These are phyloP conservation scores for Hoplodrina blanda DNA, from an alignment of 2,888 invertebrate genomes.

Conservation along the genomic window DNA sequence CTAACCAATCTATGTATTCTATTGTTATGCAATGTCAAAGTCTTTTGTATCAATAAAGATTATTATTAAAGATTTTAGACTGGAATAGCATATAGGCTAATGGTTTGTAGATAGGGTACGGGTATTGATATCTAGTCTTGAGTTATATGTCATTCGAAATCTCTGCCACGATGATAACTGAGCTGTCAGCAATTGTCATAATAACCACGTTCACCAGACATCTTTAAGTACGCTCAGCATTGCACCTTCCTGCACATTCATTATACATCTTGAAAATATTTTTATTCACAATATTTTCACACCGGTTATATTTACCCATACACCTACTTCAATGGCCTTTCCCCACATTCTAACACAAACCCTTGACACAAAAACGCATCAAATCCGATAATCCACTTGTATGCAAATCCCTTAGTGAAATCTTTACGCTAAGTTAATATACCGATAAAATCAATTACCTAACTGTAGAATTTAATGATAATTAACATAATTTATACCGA, in stretches of 20 bases:
- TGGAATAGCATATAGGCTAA: too few species aligned
- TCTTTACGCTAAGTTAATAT: slow-evolving; percentile 41
- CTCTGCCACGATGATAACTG: too few species aligned
- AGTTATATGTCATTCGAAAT: too few species aligned
- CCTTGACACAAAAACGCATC: slow-evolving; percentile 58
- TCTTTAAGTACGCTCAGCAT: neutral
- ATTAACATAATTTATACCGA: slow-evolving; percentile 57
- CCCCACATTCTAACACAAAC: slow-evolving; percentile 57
- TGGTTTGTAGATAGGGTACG: too few species aligned
- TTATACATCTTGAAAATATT: slow-evolving; percentile 22
- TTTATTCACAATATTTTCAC: slow-evolving; percentile 33
- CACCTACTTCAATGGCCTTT: slow-evolving; percentile 34
- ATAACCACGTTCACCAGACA: neutral
- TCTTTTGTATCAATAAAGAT: too few species aligned
- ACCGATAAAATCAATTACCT: slow-evolving; percentile 56
- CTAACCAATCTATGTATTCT: too few species aligned
- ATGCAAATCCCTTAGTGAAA: slow-evolving; percentile 60
- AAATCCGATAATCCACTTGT: slow-evolving; percentile 42
- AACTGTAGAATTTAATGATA: slow-evolving; percentile 42
- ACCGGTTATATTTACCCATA: slow-evolving; percentile 9
- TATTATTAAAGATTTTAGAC: too few species aligned
- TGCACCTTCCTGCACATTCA: neutral
- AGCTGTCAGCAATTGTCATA: too few species aligned
- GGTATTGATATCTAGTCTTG: too few species aligned
- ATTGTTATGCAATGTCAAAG: too few species aligned